Evolutionary conservation across 2,888 invertebrate species (phyloP), one percentile per base, ranked within the genome.

Genomic region (Aelia acuminata): DNA sequence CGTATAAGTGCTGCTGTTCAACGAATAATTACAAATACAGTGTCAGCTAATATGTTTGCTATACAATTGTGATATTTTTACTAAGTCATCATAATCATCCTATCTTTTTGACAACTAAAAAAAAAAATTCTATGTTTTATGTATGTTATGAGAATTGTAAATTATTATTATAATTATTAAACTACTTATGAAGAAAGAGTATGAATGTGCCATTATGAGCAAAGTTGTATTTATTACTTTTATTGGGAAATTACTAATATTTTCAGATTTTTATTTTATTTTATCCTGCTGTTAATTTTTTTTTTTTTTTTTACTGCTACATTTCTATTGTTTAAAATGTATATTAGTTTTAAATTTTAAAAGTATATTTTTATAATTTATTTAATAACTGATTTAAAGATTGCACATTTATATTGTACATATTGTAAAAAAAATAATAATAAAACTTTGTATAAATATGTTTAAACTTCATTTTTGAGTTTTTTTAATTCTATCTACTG

Each of bases 61-160:
- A 48, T 49, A 39, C 31, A 85, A 39, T 85, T 87, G 87, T 87
- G 87, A 87, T 87, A 87, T 87, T 75, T 75, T 57, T 48, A 43
- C 87, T 87, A 87, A 87, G 87, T 87, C 87, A 70, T 63, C 18
- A 18, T n/a, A n/a, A n/a, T n/a, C n/a, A 11, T 39, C 1, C 20
- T 80, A 80, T 80, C 43, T 43, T 4, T 80, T 18, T 80, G 43
- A 80, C 7, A 80, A 43, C n/a, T 50, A 20, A 87, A 87, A 26
- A 86, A 57, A 39, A 11, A 3, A 35, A 22, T 22, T 3, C 3
- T n/a, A 63, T 43, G 75, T 87, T n/a, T 57, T 26, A 80, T n/a
- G 43, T 43, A 80, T 43, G 43, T 80, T n/a, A 80, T 80, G 80
- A 80, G n/a, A 80, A 43, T 47, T 80, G n/a, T 80, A 80, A n/a